Conservation (phyloP, 2,113 vertebrate genomes). For the Corythoichthys haematopterus region DNA sequence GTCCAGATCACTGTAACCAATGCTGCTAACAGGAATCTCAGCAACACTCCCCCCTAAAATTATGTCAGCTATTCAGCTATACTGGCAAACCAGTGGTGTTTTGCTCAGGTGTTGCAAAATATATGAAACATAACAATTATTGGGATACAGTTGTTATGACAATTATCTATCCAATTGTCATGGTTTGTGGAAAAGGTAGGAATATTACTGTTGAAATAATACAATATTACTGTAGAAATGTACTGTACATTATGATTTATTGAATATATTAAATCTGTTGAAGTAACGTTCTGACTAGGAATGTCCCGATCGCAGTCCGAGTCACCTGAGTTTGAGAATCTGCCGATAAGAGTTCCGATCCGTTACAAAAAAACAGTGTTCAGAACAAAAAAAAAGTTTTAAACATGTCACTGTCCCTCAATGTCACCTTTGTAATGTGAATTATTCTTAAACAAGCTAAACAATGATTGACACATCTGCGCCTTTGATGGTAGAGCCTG, state of each 20-base stretch:
- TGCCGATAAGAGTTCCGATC: too few relatives aligned
- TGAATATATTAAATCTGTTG: not conserved
- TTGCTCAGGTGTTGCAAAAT: conserved; percentile 12
- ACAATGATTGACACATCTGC: too few relatives aligned
- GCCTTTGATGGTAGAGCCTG: too few relatives aligned
- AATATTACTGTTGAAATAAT: not conserved
- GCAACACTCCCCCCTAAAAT: conserved; percentile 35
- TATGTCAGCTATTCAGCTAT: conserved; percentile 15
- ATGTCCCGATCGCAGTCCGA: too few relatives aligned
- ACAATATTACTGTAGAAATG: not conserved
- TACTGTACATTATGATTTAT: not conserved
- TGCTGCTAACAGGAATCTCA: conserved; percentile 44
- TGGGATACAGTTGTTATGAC: not conserved
- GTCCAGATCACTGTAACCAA: conserved; percentile 36
- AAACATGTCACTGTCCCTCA: too few relatives aligned
- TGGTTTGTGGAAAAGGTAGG: conserved; percentile 1
- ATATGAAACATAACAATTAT: conserved; percentile 4
- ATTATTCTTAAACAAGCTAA: too few relatives aligned
- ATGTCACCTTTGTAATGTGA: too few relatives aligned
- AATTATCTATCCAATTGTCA: conserved; percentile 1
- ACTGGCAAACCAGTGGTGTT: conserved; percentile 12
- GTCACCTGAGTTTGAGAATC: too few relatives aligned
- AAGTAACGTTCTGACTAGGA: not conserved
- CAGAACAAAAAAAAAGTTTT: too few relatives aligned
- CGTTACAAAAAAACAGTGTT: too few relatives aligned